phyloP scores from a whole-genome alignment of 2,888 invertebrate genomes.

The Pammene fasciana region DNA sequence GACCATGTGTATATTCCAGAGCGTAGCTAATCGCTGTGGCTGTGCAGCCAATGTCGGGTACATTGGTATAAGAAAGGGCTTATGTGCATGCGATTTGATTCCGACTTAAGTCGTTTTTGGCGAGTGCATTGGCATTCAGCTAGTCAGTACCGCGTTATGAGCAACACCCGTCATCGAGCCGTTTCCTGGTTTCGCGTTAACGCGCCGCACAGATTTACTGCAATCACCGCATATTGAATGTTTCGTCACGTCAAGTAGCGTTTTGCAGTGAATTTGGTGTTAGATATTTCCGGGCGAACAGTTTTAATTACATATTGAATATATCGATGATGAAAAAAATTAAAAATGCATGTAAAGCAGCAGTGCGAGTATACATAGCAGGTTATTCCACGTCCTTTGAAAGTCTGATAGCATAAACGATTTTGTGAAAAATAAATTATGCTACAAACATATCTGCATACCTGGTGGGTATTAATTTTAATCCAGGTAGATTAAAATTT shows the following conservation, averaged over 20 bases:
- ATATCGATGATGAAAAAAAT: not conserved
- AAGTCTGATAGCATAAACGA: no score
- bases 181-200: slow-evolving; percentile 65
- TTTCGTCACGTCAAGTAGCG: slow-evolving; percentile 30
- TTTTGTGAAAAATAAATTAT: no score
- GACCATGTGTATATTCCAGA: slow-evolving; percentile 44
- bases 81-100: not conserved
- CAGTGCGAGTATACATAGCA: no score
- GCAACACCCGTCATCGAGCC: slow-evolving; percentile 59
- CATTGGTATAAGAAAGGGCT: not conserved
- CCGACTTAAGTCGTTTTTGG: slow-evolving; percentile 7
- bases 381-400: no score
- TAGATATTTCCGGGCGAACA: not conserved
- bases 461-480: no score
- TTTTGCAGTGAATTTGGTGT: slow-evolving; percentile 4
- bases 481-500: no score
- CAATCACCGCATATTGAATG: slow-evolving; percentile 48
- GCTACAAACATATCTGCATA: no score
- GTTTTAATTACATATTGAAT: slow-evolving; percentile 8
- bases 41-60: slow-evolving; percentile 8
- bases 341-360: not conserved
- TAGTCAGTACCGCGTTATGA: slow-evolving; percentile 52
- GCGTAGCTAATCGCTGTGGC: slow-evolving; percentile 26
- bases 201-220: slow-evolving; percentile 55
- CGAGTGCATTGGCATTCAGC: slow-evolving; percentile 44